Percentiles rank a stretch among this genome's conserved stretches.
These are phyloP conservation scores for Pao palembangensis DNA, from an alignment of 2,113 vertebrate species.

Conservation along the genomic window DNA sequence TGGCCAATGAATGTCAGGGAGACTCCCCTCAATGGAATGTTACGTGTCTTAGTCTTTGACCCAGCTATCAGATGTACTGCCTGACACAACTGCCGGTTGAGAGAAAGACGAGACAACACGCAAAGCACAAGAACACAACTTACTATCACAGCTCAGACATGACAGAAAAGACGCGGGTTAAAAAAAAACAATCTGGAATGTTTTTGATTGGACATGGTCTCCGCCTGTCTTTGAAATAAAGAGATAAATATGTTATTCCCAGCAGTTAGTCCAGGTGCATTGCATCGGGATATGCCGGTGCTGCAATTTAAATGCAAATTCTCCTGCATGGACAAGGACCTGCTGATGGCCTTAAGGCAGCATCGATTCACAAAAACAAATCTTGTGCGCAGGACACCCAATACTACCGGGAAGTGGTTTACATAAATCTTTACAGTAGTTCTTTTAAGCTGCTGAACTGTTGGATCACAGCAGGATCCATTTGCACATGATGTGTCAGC, in stretches of 20 bases:
- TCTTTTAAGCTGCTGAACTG: not conserved
- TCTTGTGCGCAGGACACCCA: conserved; percentile 19
- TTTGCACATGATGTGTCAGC: conserved; percentile 14
- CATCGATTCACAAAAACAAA: conserved; percentile 48
- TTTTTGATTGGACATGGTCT: conserved; percentile 9
- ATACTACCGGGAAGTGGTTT: conserved; percentile 12
- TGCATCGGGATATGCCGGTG: conserved; percentile 40
- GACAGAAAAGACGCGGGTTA: not conserved
- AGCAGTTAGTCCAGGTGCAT: conserved; percentile 42
- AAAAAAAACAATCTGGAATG: conserved; percentile 11
- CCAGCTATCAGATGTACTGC: conserved; percentile 9
- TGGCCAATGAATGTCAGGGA: conserved; percentile 52
- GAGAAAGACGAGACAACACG: not conserved
- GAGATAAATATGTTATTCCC: conserved; percentile 23
- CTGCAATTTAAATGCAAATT: conserved; percentile 78
- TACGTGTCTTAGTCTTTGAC: conserved; percentile 41
- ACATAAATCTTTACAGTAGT: conserved; percentile 19
- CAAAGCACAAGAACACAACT: not conserved
- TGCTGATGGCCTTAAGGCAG: conserved; percentile 40
- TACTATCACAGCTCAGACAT: not conserved
- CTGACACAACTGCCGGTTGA: conserved; percentile 26
- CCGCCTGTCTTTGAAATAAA: conserved; percentile 26
- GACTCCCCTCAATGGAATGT: conserved; percentile 33
- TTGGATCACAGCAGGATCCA: not conserved
- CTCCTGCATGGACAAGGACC: conserved; percentile 43